Evolutionary conservation across 2,797 vertebrate species (phyloP), one percentile per base, ranked within the genome.

Genomic region (Melopsittacus undulatus): DNA sequence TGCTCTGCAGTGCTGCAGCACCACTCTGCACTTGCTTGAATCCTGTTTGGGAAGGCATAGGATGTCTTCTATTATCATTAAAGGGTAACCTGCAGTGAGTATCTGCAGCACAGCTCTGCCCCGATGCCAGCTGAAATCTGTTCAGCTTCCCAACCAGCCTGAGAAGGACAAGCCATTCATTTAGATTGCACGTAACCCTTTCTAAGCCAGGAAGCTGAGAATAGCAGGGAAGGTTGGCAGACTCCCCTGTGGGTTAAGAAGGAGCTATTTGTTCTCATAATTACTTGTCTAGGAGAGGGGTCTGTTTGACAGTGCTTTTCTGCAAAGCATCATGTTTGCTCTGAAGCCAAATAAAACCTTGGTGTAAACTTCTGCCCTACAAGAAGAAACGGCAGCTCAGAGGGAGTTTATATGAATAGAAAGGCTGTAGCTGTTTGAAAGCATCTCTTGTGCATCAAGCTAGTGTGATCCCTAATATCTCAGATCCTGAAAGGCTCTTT

Each of bases 301-400:
- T 94, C 95, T 96, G 92, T 95, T 95, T 90, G 95, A 92, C 95
- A 84, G 89, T 88, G 77, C 91, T 86, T 96, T 81, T 67, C 94
- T 97, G 96, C 96, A 95, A 74, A 95, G 91, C 95, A 82, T 89
- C 95, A 1, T 94, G 95, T 89, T 89, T 96, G 88, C 85, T 77
- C 74, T 43, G 91, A 72, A 95, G 95, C 95, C 96, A 97, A 95
- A 95, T 96, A 90, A 97, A 97, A 96, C 94, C 75, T 94, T 14
- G 64, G 74, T 94, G 91, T 87, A 90, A 87, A 92, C 83, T 94
- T 89, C 93, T 91, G 88, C 91, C 91, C 91, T 68, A 43, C 34
- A 49, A 92, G 91, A 85, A 95, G 92, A 94, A 95, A 97, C 94
- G 83, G 94, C 95, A 93, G n/a, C 93, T 94, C 91, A 92, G 68